Base-by-base conservation (phyloP, 1,140 invertebrate species). In the Danaus plexippus region DNA sequence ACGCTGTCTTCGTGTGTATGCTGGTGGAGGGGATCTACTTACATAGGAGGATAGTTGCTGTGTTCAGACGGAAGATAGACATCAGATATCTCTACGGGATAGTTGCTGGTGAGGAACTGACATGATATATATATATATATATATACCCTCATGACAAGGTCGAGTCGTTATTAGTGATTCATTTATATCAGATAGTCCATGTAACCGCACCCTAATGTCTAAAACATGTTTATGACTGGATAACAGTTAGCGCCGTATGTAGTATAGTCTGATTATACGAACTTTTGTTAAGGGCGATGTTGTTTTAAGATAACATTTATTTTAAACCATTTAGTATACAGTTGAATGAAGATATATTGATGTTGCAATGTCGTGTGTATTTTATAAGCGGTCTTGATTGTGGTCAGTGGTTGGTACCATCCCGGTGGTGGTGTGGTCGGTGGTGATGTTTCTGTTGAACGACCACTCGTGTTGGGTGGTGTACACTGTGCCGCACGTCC, bases 1-100 rank as follows among this genome's bases (percentile, higher is more conserved):
- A 89, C 62, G 78, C 85, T 0, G 89, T 90, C 3, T 91, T 89
- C 64, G 80, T 88, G 0, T 90, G 88, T 62, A 91, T 91, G 90
- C 63, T 91, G n/a, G 71, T 89, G 0, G 89, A 90, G 63, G 90
- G 88, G 1, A 75, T 90, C 18, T 90, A 90, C 64, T 69, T 91
- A 7, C 90, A 91, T 57, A 77, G 89, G 9, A 74, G 87, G 0
- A 90, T 91, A n/a, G 90, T 89, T 0, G 83, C 88, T 4, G 86
- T 89, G 1, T 90, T 91, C 63, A 82, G 77, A 11, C 73, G 72
- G 43, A 83, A 89, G 18, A 60, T 87, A 1, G 85, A 85, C n/a
- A 61, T 87, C 5, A 66, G 64, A 10, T 71, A 75, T 57, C 58
- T 90, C n/a, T 89, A 89, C 58, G 70, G 61, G 4, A 53, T 80